phyloP scores from a whole-genome alignment of 2,888 invertebrate species.

The Ischnura elegans region DNA sequence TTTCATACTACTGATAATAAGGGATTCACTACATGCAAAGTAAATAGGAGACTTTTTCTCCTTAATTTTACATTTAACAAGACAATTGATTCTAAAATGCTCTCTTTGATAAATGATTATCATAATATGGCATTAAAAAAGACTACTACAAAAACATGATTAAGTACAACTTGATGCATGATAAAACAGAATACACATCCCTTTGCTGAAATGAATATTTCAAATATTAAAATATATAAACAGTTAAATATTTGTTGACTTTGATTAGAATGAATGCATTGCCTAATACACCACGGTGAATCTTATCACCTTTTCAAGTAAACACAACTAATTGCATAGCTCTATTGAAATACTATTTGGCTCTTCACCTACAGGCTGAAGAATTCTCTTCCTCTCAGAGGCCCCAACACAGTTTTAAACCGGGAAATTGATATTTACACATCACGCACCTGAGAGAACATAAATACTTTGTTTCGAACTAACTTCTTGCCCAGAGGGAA shows the following conservation, averaged over 20 bases:
- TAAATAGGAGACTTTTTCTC: not conserved
- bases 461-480: not conserved
- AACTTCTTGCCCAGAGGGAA: not conserved
- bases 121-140: not conserved
- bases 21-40: not conserved
- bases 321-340: conserved; percentile 15
- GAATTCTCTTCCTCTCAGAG: not conserved
- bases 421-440: not conserved
- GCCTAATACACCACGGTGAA: not conserved
- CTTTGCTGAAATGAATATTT: not conserved
- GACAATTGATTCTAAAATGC: not conserved
- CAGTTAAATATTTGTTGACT: conserved; percentile 8
- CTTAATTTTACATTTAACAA: not conserved
- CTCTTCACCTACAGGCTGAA: not conserved
- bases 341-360: not conserved
- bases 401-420: not conserved
- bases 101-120: not conserved
- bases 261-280: not conserved
- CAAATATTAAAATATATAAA: conserved; percentile 51
- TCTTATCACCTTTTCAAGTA: conserved; percentile 6
- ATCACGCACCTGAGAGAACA: not conserved
- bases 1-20: not conserved
- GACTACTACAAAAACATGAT: not conserved
- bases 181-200: not conserved
- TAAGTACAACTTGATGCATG: conserved; percentile 40